These are phyloP conservation scores for Drepana arcuata DNA, from an alignment of 1,140 invertebrate genomes.

Conservation along the genomic window DNA sequence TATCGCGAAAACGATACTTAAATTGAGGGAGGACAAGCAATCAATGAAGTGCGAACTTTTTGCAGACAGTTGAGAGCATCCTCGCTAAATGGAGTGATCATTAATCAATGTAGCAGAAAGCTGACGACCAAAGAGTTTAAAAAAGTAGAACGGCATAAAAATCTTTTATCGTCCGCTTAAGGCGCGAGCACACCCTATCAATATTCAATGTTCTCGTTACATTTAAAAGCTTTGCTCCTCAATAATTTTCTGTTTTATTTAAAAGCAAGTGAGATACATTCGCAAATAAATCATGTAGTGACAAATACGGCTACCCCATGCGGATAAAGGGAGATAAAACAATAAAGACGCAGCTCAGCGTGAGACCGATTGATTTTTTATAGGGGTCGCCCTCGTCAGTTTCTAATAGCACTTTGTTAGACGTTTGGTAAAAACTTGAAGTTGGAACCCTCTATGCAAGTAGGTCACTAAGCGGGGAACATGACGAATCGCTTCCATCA, in stretches of 20 bases:
- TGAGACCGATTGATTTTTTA: constrained; percentile 26
- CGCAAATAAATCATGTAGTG: not conserved
- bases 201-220: constrained; percentile 18
- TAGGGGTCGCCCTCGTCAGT: constrained; percentile 14
- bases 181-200: constrained; percentile 17
- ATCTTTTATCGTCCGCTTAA: constrained; percentile 20
- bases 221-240: constrained; percentile 9
- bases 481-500: constrained; percentile 46
- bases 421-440: constrained; percentile 18
- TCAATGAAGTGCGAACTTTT: constrained; percentile 17
- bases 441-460: constrained; percentile 19
- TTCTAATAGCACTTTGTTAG: constrained; percentile 17
- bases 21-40: too few relatives aligned
- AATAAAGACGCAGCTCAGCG: constrained; percentile 21
- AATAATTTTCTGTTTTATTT: too few relatives aligned
- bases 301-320: constrained; percentile 1
- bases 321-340: constrained; percentile 20
- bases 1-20: too few relatives aligned
- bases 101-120: constrained; percentile 33
- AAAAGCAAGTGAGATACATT: too few relatives aligned
- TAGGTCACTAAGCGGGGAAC: constrained; percentile 34
- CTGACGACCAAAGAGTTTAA: constrained; percentile 25
- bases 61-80: constrained; percentile 22
- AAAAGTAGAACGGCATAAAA: constrained; percentile 24
- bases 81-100: constrained; percentile 23